phyloP scores from a whole-genome alignment of 2,797 vertebrate genomes.

The Tiaroga cobitis region DNA sequence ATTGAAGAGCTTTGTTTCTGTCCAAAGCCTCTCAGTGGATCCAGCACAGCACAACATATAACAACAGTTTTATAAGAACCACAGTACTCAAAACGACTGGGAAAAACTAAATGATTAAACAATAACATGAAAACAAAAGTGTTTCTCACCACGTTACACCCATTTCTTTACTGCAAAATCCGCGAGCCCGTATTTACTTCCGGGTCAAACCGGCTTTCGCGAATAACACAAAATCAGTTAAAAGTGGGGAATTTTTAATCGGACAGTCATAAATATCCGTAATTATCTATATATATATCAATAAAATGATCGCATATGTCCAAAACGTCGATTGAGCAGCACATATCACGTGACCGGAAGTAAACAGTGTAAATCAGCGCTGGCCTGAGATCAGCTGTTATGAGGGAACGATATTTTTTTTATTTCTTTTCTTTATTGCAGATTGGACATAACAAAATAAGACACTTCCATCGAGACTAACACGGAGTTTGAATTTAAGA shows the following conservation, averaged over 20 bases:
- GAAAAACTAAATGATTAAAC: neutral
- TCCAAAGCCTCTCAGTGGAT: neutral
- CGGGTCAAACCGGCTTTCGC: constrained; percentile 22
- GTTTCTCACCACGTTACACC: constrained; percentile 80
- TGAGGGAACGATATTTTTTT: neutral
- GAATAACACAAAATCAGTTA: neutral
- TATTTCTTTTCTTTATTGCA: too few relatives aligned
- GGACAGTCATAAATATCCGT: fast-evolving
- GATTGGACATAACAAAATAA: too few relatives aligned
- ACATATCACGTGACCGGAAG: neutral
- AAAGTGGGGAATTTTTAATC: neutral
- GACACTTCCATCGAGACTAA: too few relatives aligned
- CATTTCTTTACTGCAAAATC: constrained; percentile 63
- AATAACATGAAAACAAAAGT: neutral
- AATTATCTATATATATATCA: neutral
- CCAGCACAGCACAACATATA: neutral
- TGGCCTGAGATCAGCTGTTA: constrained; percentile 17
- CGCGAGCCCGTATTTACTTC: constrained; percentile 20
- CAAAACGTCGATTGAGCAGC: neutral
- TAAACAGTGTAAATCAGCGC: constrained; percentile 10
- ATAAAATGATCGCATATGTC: neutral
- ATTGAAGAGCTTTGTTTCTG: too few relatives aligned
- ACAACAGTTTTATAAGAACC: neutral
- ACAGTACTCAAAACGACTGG: neutral
- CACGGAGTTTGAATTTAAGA: too few relatives aligned